Percentiles rank a stretch among this genome's conserved stretches.
Conservation (phyloP, 2,113 vertebrate species). For the Phasianus colchicus region DNA sequence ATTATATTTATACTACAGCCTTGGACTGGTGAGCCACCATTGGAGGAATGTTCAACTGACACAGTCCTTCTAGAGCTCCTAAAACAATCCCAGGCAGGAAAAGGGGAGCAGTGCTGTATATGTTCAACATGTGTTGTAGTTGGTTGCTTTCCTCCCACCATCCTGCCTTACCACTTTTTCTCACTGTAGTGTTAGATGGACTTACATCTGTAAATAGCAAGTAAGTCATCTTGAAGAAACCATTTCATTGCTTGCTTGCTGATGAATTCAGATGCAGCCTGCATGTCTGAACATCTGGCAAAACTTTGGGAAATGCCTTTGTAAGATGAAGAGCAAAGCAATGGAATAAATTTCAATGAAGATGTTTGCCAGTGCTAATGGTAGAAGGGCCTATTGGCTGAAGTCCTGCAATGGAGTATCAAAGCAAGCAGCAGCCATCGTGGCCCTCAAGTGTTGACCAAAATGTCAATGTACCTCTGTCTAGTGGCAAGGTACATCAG, state of each 20-base stretch:
- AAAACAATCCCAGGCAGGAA: background rate
- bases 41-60: background rate
- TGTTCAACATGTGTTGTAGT: background rate
- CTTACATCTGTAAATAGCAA: background rate
- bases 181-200: background rate
- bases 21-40: background rate
- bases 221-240: background rate
- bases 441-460: background rate
- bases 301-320: background rate
- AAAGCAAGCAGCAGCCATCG: background rate
- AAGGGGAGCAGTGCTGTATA: rapidly evolving
- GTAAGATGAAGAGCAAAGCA: background rate
- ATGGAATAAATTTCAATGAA: background rate
- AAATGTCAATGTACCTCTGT: background rate
- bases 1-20: background rate
- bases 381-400: background rate
- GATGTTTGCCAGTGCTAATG: background rate
- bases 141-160: background rate
- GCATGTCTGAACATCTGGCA: background rate
- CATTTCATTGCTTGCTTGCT: background rate
- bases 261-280: background rate
- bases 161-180: background rate
- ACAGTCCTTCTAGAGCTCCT: background rate
- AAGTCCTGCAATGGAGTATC: background rate
- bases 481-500: background rate